Evolutionary conservation across 1,140 invertebrate species (phyloP).

Genomic region (Ceratina calcarata): DNA sequence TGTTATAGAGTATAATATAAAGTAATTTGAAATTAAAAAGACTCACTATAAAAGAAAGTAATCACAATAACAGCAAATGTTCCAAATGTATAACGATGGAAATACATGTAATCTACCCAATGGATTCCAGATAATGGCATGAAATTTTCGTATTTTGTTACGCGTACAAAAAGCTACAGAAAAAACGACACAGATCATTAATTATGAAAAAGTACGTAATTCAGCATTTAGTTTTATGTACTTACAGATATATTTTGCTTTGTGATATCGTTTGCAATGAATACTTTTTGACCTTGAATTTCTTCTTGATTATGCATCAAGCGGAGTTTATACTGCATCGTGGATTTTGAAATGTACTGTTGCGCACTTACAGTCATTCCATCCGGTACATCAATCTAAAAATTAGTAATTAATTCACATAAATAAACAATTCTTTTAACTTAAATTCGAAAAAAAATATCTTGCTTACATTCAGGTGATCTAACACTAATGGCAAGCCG

Average conservation of each 20-base stretch:
- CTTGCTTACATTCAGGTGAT: slow-evolving; percentile 72
- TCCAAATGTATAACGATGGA: slow-evolving; percentile 73
- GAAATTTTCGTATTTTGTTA: slow-evolving; percentile 73
- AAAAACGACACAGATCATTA: slow-evolving; percentile 40
- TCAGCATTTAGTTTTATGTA: slow-evolving; percentile 14
- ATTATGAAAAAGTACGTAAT: not conserved
- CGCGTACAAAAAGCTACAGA: slow-evolving; percentile 73
- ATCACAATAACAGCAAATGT: slow-evolving; percentile 69
- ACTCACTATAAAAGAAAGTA: slow-evolving; percentile 75
- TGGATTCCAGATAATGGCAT: slow-evolving; percentile 71
- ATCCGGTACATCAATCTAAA: slow-evolving; percentile 73
- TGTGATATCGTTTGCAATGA: slow-evolving; percentile 74
- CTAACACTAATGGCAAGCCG: slow-evolving; percentile 73
- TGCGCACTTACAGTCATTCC: slow-evolving; percentile 69
- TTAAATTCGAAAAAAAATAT: not conserved
- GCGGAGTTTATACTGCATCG: slow-evolving; percentile 72
- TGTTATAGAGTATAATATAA: slow-evolving; percentile 12
- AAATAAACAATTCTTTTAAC: not conserved
- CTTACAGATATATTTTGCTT: slow-evolving; percentile 78
- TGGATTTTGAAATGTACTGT: slow-evolving; percentile 63
- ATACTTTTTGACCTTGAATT: slow-evolving; percentile 75
- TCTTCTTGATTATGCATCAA: slow-evolving; percentile 74
- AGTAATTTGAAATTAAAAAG: slow-evolving; percentile 9
- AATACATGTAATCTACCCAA: slow-evolving; percentile 74
- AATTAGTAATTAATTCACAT: not conserved